Percentiles rank a stretch among this genome's conserved stretches.
Evolutionary conservation across 2,113 vertebrate genomes (phyloP).

Genomic region (Sinocyclocheilus maitianheensis): DNA sequence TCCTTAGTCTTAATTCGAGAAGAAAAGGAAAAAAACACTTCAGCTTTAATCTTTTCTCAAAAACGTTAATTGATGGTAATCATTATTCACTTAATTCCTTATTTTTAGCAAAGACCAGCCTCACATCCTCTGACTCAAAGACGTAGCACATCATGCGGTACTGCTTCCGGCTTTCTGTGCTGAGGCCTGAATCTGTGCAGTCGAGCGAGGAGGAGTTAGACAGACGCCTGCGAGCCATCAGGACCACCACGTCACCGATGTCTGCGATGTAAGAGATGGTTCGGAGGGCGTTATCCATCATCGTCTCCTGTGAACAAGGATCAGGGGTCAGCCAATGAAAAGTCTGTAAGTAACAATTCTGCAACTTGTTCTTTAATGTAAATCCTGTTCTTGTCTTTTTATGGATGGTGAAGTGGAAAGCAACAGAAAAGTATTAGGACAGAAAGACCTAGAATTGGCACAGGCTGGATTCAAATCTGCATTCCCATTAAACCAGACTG

Average conservation of each 20-base stretch:
- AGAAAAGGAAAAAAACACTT: neutral
- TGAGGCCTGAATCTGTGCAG: slow-evolving; percentile 85
- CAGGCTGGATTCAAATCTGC: neutral
- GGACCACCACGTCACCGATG: slow-evolving; percentile 94
- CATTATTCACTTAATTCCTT: neutral
- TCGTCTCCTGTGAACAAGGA: slow-evolving; percentile 80
- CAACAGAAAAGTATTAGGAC: neutral
- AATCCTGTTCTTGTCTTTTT: neutral
- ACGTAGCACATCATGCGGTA: slow-evolving; percentile 98
- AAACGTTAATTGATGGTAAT: neutral
- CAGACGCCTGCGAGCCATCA: slow-evolving; percentile 94
- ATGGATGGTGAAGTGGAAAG: neutral
- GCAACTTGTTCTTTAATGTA: neutral
- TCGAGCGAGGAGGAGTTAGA: slow-evolving; percentile 88
- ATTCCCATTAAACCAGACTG: neutral
- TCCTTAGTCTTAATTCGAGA: no score
- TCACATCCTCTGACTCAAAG: slow-evolving; percentile 97
- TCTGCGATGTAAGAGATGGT: slow-evolving; percentile 98
- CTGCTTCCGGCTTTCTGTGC: slow-evolving; percentile 88
- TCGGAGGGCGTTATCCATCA: slow-evolving; percentile 97
- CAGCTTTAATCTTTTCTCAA: neutral
- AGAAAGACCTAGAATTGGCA: neutral
- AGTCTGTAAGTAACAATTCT: neutral
- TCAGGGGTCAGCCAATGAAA: neutral
- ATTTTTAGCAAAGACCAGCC: neutral